Percentiles rank a stretch among this genome's conserved stretches.
These are phyloP conservation scores for Camponotus vicinus DNA, from an alignment of 1,140 invertebrate species.

Conservation along the genomic window DNA sequence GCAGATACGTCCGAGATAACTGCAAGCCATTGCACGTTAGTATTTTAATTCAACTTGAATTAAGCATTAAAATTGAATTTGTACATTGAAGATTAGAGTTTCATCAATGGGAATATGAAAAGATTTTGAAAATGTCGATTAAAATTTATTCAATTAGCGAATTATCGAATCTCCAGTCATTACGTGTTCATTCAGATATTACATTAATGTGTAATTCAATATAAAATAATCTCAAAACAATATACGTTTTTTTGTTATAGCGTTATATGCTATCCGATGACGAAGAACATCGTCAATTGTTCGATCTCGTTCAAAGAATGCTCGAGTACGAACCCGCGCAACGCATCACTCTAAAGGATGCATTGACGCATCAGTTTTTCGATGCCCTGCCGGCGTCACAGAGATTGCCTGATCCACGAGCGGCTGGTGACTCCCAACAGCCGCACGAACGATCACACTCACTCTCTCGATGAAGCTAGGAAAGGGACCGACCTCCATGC, in stretches of 20 bases:
- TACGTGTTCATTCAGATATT: neutral
- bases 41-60: slow-evolving; percentile 71
- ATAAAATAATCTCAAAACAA: neutral
- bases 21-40: slow-evolving; percentile 97
- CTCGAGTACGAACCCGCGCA: slow-evolving; percentile 98
- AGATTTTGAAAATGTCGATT: neutral
- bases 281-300: slow-evolving; percentile 96
- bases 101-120: neutral
- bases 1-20: slow-evolving; percentile 98
- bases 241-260: slow-evolving; percentile 86
- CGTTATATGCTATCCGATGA: slow-evolving; percentile 96
- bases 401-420: slow-evolving; percentile 88
- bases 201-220: neutral
- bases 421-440: slow-evolving; percentile 84
- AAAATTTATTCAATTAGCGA: neutral
- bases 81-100: neutral
- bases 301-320: slow-evolving; percentile 98
- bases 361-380: slow-evolving; percentile 97
- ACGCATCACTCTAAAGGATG: slow-evolving; percentile 95
- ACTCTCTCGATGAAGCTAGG: slow-evolving; percentile 88
- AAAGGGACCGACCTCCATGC: slow-evolving; percentile 82
- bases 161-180: neutral
- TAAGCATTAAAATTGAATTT: neutral
- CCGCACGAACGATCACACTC: slow-evolving; percentile 88
- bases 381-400: slow-evolving; percentile 92